These are phyloP conservation scores for Caenorhabditis panamensis DNA, from an alignment of 2,888 invertebrate genomes.

Conservation along the genomic window DNA sequence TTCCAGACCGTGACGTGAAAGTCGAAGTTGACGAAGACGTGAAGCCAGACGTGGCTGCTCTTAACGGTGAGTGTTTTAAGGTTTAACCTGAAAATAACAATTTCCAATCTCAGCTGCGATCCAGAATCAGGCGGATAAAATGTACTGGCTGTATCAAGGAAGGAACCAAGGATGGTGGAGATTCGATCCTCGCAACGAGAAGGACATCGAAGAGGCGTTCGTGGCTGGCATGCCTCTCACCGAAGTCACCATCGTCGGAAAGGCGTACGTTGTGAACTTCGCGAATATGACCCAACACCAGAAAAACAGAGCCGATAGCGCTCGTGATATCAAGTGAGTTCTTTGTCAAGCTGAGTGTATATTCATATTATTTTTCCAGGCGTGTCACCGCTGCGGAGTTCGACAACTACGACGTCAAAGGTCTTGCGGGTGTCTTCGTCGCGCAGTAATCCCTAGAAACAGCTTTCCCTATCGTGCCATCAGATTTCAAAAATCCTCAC, in stretches of 20 bases:
- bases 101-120: not conserved
- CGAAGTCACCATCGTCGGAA: constrained; percentile 61
- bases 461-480: constrained; percentile 4
- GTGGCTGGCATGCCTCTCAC: constrained; percentile 19
- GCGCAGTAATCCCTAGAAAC: not conserved
- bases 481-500: not conserved
- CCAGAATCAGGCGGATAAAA: not conserved
- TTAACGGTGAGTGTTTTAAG: constrained; percentile 12
- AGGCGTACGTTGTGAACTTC: constrained; percentile 63
- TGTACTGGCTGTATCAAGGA: constrained; percentile 67
- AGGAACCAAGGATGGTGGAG: constrained; percentile 71
- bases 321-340: constrained; percentile 60
- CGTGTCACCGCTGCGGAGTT: constrained; percentile 56
- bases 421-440: constrained; percentile 62
- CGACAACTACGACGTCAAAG: constrained; percentile 50
- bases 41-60: constrained; percentile 50
- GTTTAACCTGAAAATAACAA: not conserved
- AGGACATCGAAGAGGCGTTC: constrained; percentile 63
- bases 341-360: not conserved
- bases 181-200: constrained; percentile 71
- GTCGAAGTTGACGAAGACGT: constrained; percentile 47
- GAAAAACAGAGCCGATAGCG: constrained; percentile 28
- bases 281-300: constrained; percentile 52
- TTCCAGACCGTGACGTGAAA: constrained; percentile 16
- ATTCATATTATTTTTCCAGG: constrained; percentile 41